Evolutionary conservation across 2,113 vertebrate genomes (phyloP).

Genomic region (Microtus richardsoni): DNA sequence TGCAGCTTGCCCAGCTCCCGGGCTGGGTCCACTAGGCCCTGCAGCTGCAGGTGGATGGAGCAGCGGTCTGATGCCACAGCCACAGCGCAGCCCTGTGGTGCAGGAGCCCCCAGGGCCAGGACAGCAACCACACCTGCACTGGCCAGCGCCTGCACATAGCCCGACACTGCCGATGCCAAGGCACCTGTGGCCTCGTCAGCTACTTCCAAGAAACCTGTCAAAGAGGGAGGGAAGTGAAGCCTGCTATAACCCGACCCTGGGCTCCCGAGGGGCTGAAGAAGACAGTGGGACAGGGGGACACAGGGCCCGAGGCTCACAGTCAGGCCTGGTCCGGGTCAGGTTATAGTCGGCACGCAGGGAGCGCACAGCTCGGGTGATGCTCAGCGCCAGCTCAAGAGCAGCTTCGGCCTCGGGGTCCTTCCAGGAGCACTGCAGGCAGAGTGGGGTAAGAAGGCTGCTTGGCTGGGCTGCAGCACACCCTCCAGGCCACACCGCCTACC

Average conservation of each 20-base stretch:
- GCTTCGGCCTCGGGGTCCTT: constrained; percentile 89
- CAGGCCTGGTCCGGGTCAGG: constrained; percentile 92
- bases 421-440: constrained; percentile 90
- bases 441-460: not conserved
- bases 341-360: constrained; percentile 94
- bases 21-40: constrained; percentile 93
- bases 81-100: constrained; percentile 92
- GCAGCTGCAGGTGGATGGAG: constrained; percentile 92
- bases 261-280: not conserved
- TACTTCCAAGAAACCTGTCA: constrained; percentile 92
- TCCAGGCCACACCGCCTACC: constrained; percentile 79
- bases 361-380: constrained; percentile 90
- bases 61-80: constrained; percentile 94
- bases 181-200: constrained; percentile 84
- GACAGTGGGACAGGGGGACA: rapidly evolving
- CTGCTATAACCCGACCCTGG: not conserved
- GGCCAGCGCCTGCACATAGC: constrained; percentile 91
- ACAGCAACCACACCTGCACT: constrained; percentile 87
- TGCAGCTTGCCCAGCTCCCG: constrained; percentile 92
- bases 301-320: constrained; percentile 88
- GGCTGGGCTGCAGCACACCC: not conserved
- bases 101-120: constrained; percentile 73
- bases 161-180: constrained; percentile 85
- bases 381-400: constrained; percentile 90
- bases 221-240: not conserved